Evolutionary conservation across 2,888 invertebrate species (phyloP), one percentile per base, ranked within the genome.

Genomic region (Erannis defoliaria): DNA sequence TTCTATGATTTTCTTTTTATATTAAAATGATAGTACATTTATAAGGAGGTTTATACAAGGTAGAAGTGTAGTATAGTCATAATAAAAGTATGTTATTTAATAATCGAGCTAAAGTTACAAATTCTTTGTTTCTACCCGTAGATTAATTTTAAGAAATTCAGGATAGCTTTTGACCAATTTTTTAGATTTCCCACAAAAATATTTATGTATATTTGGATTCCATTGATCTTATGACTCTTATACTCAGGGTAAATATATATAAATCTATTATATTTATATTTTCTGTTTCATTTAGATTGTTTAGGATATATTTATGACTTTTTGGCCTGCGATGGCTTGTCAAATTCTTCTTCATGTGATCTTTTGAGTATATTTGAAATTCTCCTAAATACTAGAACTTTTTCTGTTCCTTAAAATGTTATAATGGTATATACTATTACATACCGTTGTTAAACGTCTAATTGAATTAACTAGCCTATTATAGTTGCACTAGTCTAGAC

Each of bases 21-120:
- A 72, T 71, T 66, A 66, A 62, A 62, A 64, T 60, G 82, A 86
- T 89, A 86, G 84, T 85, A 85, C 85, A 88, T 89, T 89, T 89
- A 84, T 87, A 84, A 91, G 81, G 92, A 92, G 93, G 93, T 93
- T 92, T 90, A 93, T 92, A 93, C 93, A 93, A 93, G 93, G 93
- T 93, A 93, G 93, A 88, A 78, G 82, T 82, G 89, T 90, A 91
- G 90, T 72, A 78, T 91, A 92, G 91, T 80, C 73, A 80, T 88
- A 88, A 84, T 74, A 72, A 73, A 85, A 82, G 85, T 87, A 88
- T 76, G 81, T 84, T 85, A 77, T 84, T 86, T 83, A 77, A 80
- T 85, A 77, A 74, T 69, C 74, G 74, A 76, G 75, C 40, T 57
- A 71, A 69, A 74, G 67, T 67, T 64, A 68, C 62, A 73, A 71